Evolutionary conservation across 92 coral and sea anemone species (phyloP), one percentile per base, ranked within the genome.

Genomic region (Siderastrea siderea): DNA sequence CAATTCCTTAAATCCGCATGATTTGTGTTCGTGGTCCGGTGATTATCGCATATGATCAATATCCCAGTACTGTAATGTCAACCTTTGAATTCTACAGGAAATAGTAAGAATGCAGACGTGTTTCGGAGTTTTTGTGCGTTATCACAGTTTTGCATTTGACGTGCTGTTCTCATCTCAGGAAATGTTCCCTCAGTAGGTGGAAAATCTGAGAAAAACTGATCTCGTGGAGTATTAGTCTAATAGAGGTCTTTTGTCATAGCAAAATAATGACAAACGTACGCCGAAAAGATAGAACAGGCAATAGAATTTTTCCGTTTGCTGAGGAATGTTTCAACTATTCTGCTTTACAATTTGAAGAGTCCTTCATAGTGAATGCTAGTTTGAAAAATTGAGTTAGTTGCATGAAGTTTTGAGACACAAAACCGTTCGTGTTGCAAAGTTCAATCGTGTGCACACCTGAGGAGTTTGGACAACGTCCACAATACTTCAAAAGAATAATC

Each of bases 401-500:
- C 15, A 38, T 57, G 11, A 26, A 9, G 61, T 70, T 84, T 72
- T 43, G 44, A 84, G 78, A 58, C 9, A 38, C 8, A 82, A 70
- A 46, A 57, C n/a, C 54, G 48, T 84, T 84, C 87, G 87, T 84
- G 87, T 84, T 73, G 7, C 1, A 26, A 4, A 49, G 4, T 16
- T 1, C 8, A 17, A 47, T 71, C 49, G 77, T 69, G 78, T 70
- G 78, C 78, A 47, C 19, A 70, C 48, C 26, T 45, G n/a, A 82
- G 15, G 77, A 73, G 50, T 74, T 74, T 62, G 61, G 78, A 64
- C 59, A 84, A 47, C 45, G 45, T 82, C 68, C 55, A 82, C 68
- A 82, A 84, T 84, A 49, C 71, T 84, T 82, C 73, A 64, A 84
- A 84, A 44, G 78, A 74, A 74, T 84, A 71, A 84, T 38, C 10